Evolutionary conservation across 2,888 invertebrate species (phyloP).

Genomic region (Hydropsyche betteni): DNA sequence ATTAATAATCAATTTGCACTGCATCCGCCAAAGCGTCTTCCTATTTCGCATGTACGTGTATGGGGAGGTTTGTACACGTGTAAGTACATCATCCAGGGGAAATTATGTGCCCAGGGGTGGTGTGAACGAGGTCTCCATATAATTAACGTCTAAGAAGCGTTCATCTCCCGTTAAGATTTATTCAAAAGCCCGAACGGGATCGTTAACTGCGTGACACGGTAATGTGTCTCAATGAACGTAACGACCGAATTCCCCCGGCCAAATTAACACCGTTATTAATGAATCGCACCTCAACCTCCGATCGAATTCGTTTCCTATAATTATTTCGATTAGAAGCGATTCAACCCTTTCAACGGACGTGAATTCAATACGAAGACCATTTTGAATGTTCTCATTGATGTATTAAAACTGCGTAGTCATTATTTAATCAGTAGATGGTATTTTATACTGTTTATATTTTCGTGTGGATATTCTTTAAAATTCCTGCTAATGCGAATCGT

Average conservation of each 20-base stretch:
- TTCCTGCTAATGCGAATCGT: no score
- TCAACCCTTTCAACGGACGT: neutral
- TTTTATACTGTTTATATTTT: no score
- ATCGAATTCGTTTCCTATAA: neutral
- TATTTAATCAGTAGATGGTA: no score
- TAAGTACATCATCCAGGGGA: no score
- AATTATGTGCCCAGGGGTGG: no score
- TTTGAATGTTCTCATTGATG: no score
- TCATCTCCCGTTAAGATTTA: slow-evolving; percentile 26
- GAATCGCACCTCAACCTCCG: neutral
- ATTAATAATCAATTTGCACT: slow-evolving; percentile 2
- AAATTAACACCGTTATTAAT: slow-evolving; percentile 31
- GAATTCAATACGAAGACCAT: no score
- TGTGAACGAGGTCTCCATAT: neutral
- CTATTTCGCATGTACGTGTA: neutral
- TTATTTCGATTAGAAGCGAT: slow-evolving; percentile 11
- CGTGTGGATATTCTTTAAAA: no score
- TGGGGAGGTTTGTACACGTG: neutral
- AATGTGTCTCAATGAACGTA: slow-evolving; percentile 30
- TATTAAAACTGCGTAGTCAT: no score
- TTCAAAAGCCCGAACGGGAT: slow-evolving; percentile 26
- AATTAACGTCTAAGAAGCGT: slow-evolving; percentile 28
- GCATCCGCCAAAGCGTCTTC: neutral
- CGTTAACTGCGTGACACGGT: slow-evolving; percentile 27
- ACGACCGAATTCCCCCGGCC: slow-evolving; percentile 13